Conservation (phyloP, 2,113 vertebrate species). For the Dunckerocampus dactyliophorus region DNA sequence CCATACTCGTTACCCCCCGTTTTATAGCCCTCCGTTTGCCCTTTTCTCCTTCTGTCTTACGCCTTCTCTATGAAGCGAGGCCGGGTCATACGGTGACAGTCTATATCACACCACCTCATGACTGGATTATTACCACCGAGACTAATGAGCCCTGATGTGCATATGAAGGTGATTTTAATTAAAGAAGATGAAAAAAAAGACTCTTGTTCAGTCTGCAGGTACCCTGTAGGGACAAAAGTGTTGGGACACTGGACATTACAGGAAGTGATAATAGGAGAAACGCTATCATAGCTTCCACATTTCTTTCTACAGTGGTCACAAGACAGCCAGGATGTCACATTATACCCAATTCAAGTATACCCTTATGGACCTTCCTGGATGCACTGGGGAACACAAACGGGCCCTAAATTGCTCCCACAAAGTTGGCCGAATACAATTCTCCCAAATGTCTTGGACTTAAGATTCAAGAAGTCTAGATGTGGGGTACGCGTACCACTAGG, state of each 20-base stretch:
- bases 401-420: no score
- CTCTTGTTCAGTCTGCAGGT: slow-evolving; percentile 2
- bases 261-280: background rate
- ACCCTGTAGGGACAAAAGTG: background rate
- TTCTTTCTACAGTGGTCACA: no score
- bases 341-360: no score
- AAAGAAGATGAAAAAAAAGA: background rate
- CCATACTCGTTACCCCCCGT: slow-evolving; percentile 27
- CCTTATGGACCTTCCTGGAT: no score
- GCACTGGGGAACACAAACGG: no score
- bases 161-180: slow-evolving; percentile 12
- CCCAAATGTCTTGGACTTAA: no score
- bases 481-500: no score
- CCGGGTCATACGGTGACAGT: slow-evolving; percentile 57
- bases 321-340: no score
- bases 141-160: slow-evolving; percentile 17
- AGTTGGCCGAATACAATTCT: no score
- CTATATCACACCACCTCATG: slow-evolving; percentile 33
- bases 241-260: background rate
- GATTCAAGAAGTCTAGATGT: no score
- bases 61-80: slow-evolving; percentile 47
- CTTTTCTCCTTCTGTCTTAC: slow-evolving; percentile 22
- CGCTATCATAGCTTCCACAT: no score
- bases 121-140: slow-evolving; percentile 14
- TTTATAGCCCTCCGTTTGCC: slow-evolving; percentile 37